These are phyloP conservation scores for Armadillidium nasatum DNA, from an alignment of 1,140 invertebrate species.

Conservation along the genomic window DNA sequence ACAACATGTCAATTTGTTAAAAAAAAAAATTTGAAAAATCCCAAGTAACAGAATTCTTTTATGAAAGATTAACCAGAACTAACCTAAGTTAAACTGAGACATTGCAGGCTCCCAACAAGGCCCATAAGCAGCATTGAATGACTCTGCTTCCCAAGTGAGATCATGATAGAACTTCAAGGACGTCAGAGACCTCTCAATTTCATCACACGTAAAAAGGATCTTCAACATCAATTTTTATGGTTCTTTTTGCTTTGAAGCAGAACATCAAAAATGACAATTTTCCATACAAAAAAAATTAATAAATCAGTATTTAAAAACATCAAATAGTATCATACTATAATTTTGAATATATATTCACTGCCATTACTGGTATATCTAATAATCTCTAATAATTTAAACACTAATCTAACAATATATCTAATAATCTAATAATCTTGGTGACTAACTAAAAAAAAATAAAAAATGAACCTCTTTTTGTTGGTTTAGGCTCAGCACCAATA, in stretches of 20 bases:
- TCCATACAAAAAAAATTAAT: no score
- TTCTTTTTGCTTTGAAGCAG: constrained; percentile 33
- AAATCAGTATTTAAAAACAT: not conserved
- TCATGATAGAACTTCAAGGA: constrained; percentile 96
- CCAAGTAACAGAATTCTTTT: no score
- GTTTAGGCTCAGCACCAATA: constrained; percentile 62
- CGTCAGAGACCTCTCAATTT: constrained; percentile 72
- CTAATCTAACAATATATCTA: no score
- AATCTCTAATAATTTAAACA: no score
- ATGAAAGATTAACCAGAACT: constrained; percentile 52
- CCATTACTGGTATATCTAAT: no score
- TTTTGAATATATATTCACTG: no score
- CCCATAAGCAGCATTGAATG: constrained; percentile 87
- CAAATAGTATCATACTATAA: not conserved
- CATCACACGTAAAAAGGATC: constrained; percentile 46
- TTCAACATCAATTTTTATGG: constrained; percentile 34
- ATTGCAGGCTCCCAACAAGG: constrained; percentile 98
- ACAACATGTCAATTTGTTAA: no score
- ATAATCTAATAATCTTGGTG: constrained; percentile 20
- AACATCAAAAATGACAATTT: no score
- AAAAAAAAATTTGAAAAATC: no score
- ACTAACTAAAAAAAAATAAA: not conserved
- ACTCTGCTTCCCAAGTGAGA: constrained; percentile 86
- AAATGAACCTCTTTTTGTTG: constrained; percentile 39
- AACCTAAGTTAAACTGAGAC: constrained; percentile 85